Base-by-base conservation (phyloP, 2,888 invertebrate genomes). In the Caenorhabditis afra region DNA sequence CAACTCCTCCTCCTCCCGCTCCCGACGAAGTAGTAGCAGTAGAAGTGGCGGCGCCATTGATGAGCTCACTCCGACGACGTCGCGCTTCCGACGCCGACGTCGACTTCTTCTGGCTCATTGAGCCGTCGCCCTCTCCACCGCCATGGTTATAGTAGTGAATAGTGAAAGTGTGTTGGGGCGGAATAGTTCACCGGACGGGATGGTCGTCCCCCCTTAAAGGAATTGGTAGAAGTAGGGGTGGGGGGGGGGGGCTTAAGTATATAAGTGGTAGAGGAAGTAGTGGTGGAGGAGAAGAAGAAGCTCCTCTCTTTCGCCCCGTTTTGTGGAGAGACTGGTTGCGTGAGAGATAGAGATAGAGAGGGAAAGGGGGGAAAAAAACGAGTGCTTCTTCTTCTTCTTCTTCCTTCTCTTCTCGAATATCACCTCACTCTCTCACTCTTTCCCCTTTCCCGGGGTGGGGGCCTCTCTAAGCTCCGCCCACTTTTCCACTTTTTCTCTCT, bases 81-180 rank as follows among this genome's bases (percentile, higher is more conserved):
- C 55, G 50, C 12, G 12, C 29, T 20, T 22, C 49, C 39, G 29
- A 29, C 29, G 29, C 22, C 14, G 35, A 41, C 41, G 41, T 0
- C 18, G 10, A 16, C 49, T 62, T 71, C 14, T 71, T 64, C 18
- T 71, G 71, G 44, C 71, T 71, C 71, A 71, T 71, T 71, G 57
- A 29, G 20, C 45, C 29, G 29, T 7, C 29, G 29, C 3, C 29
- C 4, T 3, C 29, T 29, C 7, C 29, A n/a, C n/a, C n/a, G n/a
- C n/a, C n/a, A n/a, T n/a, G n/a, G n/a, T n/a, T n/a, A 29, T 29
- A 29, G 29, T 29, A 29, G 29, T 29, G 41, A 57, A 57, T 20
- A 8, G 49, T 7, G 18, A 55, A 55, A 14, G 18, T 11, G 14
- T 35, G 18, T 29, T 29, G 35, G 16, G 35, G 23, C 16, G 23